Evolutionary conservation across 64 coral and sea anemone species (phyloP).

Genomic region (Trachythela sp.): DNA sequence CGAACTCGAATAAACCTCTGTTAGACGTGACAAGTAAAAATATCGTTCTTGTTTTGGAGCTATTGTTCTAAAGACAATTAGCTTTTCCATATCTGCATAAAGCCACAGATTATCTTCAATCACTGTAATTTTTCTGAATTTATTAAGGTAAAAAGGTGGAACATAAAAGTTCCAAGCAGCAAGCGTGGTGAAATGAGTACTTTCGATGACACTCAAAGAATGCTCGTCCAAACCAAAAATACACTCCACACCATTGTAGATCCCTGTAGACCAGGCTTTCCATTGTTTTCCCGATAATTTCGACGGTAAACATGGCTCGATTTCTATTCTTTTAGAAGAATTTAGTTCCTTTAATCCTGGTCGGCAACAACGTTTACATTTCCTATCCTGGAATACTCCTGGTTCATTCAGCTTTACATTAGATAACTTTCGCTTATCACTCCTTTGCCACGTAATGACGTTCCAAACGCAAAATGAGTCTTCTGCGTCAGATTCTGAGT

Average conservation of each 20-base stretch:
- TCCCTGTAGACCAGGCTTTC: no score
- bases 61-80: not conserved
- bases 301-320: not conserved
- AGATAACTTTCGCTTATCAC: not conserved
- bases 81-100: not conserved
- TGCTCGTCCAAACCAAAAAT: no score
- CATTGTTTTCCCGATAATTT: no score
- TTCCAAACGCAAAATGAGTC: not conserved
- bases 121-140: no score
- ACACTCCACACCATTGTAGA: no score
- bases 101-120: not conserved
- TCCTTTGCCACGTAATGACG: not conserved
- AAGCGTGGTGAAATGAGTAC: no score
- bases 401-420: not conserved
- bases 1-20: not conserved
- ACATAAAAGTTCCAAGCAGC: no score
- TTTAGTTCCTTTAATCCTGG: not conserved
- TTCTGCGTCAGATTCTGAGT: not conserved
- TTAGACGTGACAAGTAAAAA: not conserved
- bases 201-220: no score
- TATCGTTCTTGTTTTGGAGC: not conserved
- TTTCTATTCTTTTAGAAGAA: not conserved
- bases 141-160: no score
- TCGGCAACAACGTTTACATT: not conserved
- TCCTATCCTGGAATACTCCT: not conserved